Conservation (phyloP, 2,113 vertebrate genomes). For the Grantiella picta region DNA sequence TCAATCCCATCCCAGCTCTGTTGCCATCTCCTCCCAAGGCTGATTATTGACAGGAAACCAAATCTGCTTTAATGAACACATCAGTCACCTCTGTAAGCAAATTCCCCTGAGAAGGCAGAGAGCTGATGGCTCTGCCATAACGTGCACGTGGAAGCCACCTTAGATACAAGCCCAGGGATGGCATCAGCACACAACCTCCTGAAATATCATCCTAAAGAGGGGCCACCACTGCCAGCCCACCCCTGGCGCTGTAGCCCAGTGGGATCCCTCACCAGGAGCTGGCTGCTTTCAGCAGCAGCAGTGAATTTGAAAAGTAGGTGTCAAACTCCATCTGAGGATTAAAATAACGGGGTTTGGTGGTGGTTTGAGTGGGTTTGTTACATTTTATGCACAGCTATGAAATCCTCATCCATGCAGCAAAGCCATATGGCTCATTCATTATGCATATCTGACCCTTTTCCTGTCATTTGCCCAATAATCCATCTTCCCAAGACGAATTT, state of each 20-base stretch:
- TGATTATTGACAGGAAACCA: background rate
- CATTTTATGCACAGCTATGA: background rate
- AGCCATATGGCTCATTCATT: constrained; percentile 36
- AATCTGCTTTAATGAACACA: background rate
- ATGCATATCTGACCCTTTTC: constrained; percentile 19
- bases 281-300: background rate
- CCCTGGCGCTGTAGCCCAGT: accelerated
- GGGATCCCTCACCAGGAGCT: background rate
- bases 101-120: accelerated
- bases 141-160: accelerated
- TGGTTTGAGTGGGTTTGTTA: background rate
- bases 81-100: background rate
- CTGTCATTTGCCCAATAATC: constrained; percentile 26
- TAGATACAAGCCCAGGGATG: background rate
- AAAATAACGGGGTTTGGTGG: background rate
- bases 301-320: background rate
- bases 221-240: background rate
- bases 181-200: background rate
- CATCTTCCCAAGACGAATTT: background rate
- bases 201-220: background rate
- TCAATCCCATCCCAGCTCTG: background rate
- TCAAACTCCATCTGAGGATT: background rate
- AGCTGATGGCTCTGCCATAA: background rate
- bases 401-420: background rate
- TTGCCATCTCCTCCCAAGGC: background rate